Base-by-base conservation (phyloP, 1,140 invertebrate species). In the Diploscapter pachys region DNA sequence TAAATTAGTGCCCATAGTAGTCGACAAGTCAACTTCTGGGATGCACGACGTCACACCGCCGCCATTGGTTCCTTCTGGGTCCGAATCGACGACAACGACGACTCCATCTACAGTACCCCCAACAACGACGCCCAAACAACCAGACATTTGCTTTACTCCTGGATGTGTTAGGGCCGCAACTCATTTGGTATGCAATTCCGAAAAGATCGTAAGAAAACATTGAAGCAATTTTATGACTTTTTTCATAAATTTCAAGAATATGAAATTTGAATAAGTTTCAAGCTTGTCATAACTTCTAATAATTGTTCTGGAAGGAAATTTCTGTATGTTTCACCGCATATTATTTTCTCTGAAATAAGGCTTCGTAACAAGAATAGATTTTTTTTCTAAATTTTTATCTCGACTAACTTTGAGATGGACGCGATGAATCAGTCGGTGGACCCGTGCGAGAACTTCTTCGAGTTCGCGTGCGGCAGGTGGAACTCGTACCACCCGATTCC, bases 371-470 rank as follows among this genome's bases (percentile, higher is more conserved):
- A 9, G 50, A 65, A 9, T 65, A 50, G 9, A 9, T 31, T 53
- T 57, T 54, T 54, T 54, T 61, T 9, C 8, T 54, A 54, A 69
- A 9, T 54, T 11, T 55, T 66, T 68, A 50, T 65, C 3, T 13
- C n/a, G 5, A 8, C 49, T 3, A 4, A 5, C 13, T 65, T 78
- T 56, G 56, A 78, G 77, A n/a, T 78, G 59, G 72, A 76, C 56
- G 79, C 92, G 48, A 91, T 65, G 63, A 65, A 11, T 48, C 50
- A 13, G 51, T 51, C 51, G 3, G 66, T 62, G 4, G 71, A 72
- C 55, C 71, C 71, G 4, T 72, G 71, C 49, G 64, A 66, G 4
- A 64, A 76, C 63, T 76, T 76, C 31, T 76, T 65, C 56, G 55
- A 71, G 9, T 76, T 66, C 70, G 59, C 75, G 3, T 81, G 80